Conservation (phyloP, 2,797 vertebrate genomes). For the Tauraco hartlaubi region DNA sequence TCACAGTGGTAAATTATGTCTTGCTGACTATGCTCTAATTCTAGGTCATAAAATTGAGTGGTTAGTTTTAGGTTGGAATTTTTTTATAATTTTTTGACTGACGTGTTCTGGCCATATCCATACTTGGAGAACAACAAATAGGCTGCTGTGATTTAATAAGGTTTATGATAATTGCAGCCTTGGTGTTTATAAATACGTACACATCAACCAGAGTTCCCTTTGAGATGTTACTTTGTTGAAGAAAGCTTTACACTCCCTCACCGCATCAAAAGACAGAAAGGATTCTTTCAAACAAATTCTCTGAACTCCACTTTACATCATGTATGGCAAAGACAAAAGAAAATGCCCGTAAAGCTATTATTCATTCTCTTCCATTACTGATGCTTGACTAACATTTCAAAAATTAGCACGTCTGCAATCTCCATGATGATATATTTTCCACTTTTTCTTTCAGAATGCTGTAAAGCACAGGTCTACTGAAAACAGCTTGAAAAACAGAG, state of each 20-base stretch:
- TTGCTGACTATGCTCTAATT: slow-evolving; percentile 43
- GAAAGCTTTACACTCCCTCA: slow-evolving; percentile 27
- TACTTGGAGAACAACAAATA: neutral
- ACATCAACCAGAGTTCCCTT: slow-evolving; percentile 13
- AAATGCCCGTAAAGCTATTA: slow-evolving; percentile 21
- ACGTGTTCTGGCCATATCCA: neutral
- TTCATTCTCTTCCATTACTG: slow-evolving; percentile 70
- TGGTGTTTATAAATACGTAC: neutral
- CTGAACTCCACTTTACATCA: slow-evolving; percentile 26
- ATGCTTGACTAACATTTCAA: slow-evolving; percentile 84
- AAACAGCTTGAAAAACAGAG: neutral
- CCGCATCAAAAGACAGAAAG: slow-evolving; percentile 1
- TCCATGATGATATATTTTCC: slow-evolving; percentile 84
- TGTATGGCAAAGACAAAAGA: slow-evolving; percentile 40
- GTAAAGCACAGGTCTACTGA: neutral
- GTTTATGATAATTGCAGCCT: slow-evolving; percentile 16
- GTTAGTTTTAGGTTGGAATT: neutral
- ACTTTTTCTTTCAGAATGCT: slow-evolving; percentile 27
- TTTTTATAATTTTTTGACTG: slow-evolving; percentile 12
- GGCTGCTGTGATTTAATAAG: slow-evolving; percentile 26
- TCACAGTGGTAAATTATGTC: slow-evolving; percentile 27
- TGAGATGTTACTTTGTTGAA: slow-evolving; percentile 22
- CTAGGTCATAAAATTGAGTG: neutral
- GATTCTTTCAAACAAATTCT: slow-evolving; percentile 26
- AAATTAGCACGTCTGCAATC: slow-evolving; percentile 89